Evolutionary conservation across 2,888 invertebrate species (phyloP).

Genomic region (Sturmia bella): DNA sequence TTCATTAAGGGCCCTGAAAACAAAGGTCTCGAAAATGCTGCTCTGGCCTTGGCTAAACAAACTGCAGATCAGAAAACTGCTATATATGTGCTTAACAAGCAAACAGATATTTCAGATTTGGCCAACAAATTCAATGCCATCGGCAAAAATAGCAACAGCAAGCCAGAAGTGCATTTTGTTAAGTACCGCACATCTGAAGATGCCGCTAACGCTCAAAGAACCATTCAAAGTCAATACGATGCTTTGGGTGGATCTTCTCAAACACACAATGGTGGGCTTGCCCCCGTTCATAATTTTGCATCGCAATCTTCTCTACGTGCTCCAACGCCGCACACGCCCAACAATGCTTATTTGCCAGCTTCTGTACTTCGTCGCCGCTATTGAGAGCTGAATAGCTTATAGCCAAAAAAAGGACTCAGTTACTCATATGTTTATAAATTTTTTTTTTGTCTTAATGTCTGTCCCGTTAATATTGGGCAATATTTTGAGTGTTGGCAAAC

Average conservation of each 20-base stretch:
- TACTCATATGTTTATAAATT: slow-evolving; percentile 12
- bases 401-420: not conserved
- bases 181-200: slow-evolving; percentile 80
- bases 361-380: slow-evolving; percentile 45
- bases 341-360: slow-evolving; percentile 56
- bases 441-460: slow-evolving; percentile 4
- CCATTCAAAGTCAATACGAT: slow-evolving; percentile 79
- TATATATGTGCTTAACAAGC: slow-evolving; percentile 74
- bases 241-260: slow-evolving; percentile 74
- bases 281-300: slow-evolving; percentile 78
- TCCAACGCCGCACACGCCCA: slow-evolving; percentile 42
- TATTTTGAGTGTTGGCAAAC: no score
- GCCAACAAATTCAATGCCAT: slow-evolving; percentile 75
- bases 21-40: slow-evolving; percentile 77
- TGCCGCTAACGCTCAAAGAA: slow-evolving; percentile 77
- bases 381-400: not conserved
- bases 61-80: slow-evolving; percentile 78
- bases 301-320: slow-evolving; percentile 73
- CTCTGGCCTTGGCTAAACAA: slow-evolving; percentile 76
- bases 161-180: slow-evolving; percentile 79
- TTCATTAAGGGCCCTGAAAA: slow-evolving; percentile 74
- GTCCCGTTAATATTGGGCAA: not conserved
- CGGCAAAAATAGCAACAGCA: slow-evolving; percentile 20
- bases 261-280: slow-evolving; percentile 76
- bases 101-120: slow-evolving; percentile 75